Evolutionary conservation across 2,888 invertebrate species (phyloP).

Genomic region (Carcina quercana): DNA sequence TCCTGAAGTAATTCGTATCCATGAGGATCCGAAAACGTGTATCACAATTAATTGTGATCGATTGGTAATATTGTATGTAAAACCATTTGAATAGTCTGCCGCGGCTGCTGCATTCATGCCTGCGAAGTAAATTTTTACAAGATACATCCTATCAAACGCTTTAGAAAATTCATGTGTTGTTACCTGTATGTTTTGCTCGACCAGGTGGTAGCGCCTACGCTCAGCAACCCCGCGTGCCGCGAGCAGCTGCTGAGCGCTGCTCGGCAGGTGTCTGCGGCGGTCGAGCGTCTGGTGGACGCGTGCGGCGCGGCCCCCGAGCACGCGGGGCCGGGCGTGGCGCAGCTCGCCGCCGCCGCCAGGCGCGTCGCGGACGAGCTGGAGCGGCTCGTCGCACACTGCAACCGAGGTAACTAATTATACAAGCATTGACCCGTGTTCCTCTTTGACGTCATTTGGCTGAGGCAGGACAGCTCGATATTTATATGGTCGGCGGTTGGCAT

Average conservation of each 20-base stretch:
- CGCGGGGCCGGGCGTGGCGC: conserved; percentile 80
- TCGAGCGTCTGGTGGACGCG: conserved; percentile 89
- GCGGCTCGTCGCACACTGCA: conserved; percentile 92
- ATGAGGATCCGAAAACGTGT: too few relatives aligned
- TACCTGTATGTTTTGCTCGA: not conserved
- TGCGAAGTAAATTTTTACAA: too few relatives aligned
- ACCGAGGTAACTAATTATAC: conserved; percentile 75
- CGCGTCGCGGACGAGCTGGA: conserved; percentile 92
- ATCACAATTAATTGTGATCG: too few relatives aligned
- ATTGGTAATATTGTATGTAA: too few relatives aligned
- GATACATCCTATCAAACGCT: not conserved
- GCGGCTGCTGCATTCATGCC: too few relatives aligned
- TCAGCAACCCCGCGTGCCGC: conserved; percentile 87
- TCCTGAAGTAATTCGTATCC: too few relatives aligned
- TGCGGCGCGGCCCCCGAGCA: conserved; percentile 65
- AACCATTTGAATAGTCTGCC: too few relatives aligned
- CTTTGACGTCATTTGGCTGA: too few relatives aligned
- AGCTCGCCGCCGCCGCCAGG: conserved; percentile 88
- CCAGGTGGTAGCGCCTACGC: conserved; percentile 87
- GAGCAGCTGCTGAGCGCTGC: conserved; percentile 95
- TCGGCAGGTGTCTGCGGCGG: conserved; percentile 93
- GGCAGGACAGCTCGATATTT: too few relatives aligned
- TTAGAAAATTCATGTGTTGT: not conserved
- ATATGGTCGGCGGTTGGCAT: too few relatives aligned
- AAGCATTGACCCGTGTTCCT: too few relatives aligned